These are phyloP conservation scores for Bombylius discolor DNA, from an alignment of 2,888 invertebrate genomes.

Conservation along the genomic window DNA sequence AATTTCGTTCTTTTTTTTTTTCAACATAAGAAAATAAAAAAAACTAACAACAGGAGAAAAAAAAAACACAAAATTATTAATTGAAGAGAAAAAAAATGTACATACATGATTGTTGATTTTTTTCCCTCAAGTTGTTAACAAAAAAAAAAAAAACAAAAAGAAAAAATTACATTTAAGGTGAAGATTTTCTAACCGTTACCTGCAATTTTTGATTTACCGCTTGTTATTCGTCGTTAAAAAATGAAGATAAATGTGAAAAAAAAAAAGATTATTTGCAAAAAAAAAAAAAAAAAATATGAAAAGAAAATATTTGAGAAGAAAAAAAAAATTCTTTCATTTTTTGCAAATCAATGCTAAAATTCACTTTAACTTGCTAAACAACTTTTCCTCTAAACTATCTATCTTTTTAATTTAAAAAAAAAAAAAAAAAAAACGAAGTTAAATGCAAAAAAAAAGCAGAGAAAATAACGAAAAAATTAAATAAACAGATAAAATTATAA, in stretches of 20 bases:
- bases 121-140: neutral
- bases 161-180: neutral
- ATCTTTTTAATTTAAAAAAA: too few relatives aligned
- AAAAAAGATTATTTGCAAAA: neutral
- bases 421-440: too few relatives aligned
- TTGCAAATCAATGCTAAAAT: slow-evolving; percentile 6
- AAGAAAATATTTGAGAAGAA: neutral
- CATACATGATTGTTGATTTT: too few relatives aligned
- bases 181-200: neutral
- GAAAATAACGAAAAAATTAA: too few relatives aligned
- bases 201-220: slow-evolving; percentile 8
- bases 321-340: neutral
- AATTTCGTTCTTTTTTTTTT: too few relatives aligned
- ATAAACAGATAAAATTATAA: too few relatives aligned
- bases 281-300: neutral
- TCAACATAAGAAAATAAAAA: neutral
- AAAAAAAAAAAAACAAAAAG: neutral
- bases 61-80: neutral
- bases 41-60: neutral
- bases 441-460: too few relatives aligned
- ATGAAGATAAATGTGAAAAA: neutral
- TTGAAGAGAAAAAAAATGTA: too few relatives aligned
- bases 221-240: neutral
- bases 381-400: neutral
- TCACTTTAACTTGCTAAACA: slow-evolving; percentile 6